A percentile compares a stretch with the other conserved stretches of the same genome.
These are phyloP conservation scores for Hydrozoanthus tunicans DNA, from an alignment of 64 coral and sea anemone species.

Conservation along the genomic window DNA sequence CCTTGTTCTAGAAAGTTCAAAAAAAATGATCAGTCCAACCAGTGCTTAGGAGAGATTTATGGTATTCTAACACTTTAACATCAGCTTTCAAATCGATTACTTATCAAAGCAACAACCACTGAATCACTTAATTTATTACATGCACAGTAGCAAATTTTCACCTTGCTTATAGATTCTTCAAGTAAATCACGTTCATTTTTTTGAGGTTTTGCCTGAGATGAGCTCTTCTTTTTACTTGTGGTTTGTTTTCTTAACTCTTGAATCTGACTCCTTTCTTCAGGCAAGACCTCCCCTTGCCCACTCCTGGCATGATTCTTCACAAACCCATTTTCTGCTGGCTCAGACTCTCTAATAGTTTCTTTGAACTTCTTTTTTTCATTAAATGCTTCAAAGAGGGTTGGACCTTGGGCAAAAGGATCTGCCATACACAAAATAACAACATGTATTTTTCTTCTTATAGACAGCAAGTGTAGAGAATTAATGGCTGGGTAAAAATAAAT, in stretches of 20 bases:
- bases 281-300: not conserved
- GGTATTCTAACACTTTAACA: too few species aligned
- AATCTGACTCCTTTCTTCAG: slow-evolving; percentile 27
- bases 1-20: too few species aligned
- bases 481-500: too few species aligned
- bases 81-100: too few species aligned
- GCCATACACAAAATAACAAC: not conserved
- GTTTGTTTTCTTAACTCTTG: slow-evolving; percentile 24
- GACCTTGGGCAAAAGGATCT: slow-evolving; percentile 39
- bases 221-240: not conserved
- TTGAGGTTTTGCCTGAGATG: slow-evolving; percentile 5
- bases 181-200: slow-evolving; percentile 30
- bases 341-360: not conserved
- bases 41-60: too few species aligned
- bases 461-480: too few species aligned
- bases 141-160: not conserved
- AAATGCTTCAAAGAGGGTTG: slow-evolving; percentile 49
- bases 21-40: too few species aligned
- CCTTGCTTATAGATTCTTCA: slow-evolving; percentile 25
- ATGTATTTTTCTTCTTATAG: not conserved
- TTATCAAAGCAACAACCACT: not conserved
- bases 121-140: not conserved
- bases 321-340: slow-evolving; percentile 37
- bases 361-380: slow-evolving; percentile 47
- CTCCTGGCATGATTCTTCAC: slow-evolving; percentile 33